A percentile compares a stretch with the other conserved stretches of the same genome.
These are phyloP conservation scores for Carcina quercana DNA, from an alignment of 2,888 invertebrate species.

Conservation along the genomic window DNA sequence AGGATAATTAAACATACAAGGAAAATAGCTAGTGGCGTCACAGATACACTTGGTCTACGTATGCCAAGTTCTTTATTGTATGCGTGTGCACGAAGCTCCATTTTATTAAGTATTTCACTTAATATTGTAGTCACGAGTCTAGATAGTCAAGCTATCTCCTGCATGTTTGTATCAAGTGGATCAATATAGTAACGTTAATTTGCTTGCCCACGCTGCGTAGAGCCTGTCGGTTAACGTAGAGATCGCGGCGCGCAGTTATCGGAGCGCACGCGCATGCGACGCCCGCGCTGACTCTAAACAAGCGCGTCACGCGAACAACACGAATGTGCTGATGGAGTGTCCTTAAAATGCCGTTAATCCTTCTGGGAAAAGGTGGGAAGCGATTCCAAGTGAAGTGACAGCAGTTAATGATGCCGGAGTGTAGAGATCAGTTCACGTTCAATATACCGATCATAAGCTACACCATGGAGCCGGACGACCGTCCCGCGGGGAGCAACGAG, in stretches of 20 bases:
- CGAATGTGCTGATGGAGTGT: conserved; percentile 13
- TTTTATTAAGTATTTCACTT: too few species aligned
- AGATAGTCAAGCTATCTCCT: conserved; percentile 2
- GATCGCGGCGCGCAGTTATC: conserved; percentile 24
- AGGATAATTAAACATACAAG: too few species aligned
- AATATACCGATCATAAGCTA: conserved; percentile 64
- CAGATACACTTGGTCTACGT: too few species aligned
- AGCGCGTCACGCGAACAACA: conserved; percentile 14
- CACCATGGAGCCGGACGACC: conserved; percentile 65
- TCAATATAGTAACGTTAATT: conserved; percentile 10
- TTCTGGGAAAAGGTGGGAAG: conserved; percentile 24
- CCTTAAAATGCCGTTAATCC: conserved; percentile 38
- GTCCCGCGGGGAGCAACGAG: conserved; percentile 27
- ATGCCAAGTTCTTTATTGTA: too few species aligned
- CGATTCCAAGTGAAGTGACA: conserved; percentile 41
- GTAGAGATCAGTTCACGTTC: conserved; percentile 58
- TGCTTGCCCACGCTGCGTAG: conserved; percentile 20
- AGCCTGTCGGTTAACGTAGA: conserved; percentile 10
- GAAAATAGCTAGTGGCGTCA: too few species aligned
- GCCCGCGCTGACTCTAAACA: conserved; percentile 28
- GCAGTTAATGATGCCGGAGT: conserved; percentile 59
- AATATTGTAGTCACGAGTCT: too few species aligned
- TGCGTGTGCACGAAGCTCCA: too few species aligned
- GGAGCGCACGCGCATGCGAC: conserved; percentile 28
- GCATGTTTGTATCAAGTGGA: neutral